Percentiles rank a stretch among this genome's conserved stretches.
Evolutionary conservation across 2,113 vertebrate species (phyloP).

Genomic region (Edolisoma coerulescens): DNA sequence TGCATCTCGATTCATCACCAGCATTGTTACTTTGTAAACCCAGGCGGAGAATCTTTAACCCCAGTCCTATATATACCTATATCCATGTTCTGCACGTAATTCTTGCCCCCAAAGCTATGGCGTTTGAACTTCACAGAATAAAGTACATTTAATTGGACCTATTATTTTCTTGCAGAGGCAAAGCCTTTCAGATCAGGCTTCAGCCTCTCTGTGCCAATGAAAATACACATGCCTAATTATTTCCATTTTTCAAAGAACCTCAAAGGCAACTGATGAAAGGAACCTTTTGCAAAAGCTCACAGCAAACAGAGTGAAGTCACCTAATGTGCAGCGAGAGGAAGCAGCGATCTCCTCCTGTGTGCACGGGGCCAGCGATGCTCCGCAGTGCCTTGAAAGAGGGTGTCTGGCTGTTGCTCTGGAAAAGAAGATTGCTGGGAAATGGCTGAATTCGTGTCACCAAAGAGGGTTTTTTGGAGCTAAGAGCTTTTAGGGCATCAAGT

Average conservation of each 20-base stretch:
- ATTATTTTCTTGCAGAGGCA: constrained; percentile 64
- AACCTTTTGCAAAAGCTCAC: constrained; percentile 60
- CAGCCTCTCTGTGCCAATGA: constrained; percentile 61
- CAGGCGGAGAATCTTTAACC: background rate
- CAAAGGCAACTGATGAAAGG: constrained; percentile 72
- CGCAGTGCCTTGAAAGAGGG: background rate
- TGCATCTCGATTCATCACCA: background rate
- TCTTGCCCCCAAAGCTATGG: constrained; percentile 59
- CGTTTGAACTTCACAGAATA: constrained; percentile 69
- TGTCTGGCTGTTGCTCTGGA: background rate
- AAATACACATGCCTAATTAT: constrained; percentile 72
- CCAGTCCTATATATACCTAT: background rate
- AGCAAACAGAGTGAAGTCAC: constrained; percentile 61
- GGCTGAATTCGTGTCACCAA: background rate
- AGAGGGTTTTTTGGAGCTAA: background rate
- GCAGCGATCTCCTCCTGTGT: constrained; percentile 2
- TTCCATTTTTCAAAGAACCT: constrained; percentile 70
- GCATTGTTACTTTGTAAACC: background rate
- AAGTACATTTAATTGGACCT: constrained; percentile 70
- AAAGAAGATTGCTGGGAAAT: background rate
- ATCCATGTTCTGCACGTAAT: constrained; percentile 22
- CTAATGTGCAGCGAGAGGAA: constrained; percentile 21
- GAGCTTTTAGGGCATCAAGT: background rate
- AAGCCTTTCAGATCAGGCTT: constrained; percentile 69
- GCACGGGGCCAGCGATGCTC: background rate